Conservation (phyloP, 2,888 invertebrate genomes). For the Acronicta leporina region DNA sequence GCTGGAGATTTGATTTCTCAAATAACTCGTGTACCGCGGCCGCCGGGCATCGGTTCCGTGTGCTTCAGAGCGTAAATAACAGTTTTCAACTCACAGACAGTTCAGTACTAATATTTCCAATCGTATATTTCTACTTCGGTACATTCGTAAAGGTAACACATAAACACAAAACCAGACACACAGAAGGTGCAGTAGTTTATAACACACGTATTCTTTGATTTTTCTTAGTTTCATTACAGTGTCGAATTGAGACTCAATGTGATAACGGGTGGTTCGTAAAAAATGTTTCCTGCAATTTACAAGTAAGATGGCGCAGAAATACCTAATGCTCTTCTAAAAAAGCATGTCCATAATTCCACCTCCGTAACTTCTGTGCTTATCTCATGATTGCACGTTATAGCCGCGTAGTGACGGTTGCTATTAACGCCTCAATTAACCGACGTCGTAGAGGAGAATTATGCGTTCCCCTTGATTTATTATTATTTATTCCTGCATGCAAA, state of each 20-base stretch:
- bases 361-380: not conserved
- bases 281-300: too few species aligned
- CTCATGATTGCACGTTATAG: slow-evolving; percentile 2
- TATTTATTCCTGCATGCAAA: slow-evolving; percentile 59
- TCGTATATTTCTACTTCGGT: not conserved
- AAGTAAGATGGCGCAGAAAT: too few species aligned
- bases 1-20: not conserved
- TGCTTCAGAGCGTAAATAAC: not conserved
- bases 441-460: slow-evolving; percentile 54
- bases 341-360: too few species aligned
- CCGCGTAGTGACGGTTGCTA: slow-evolving; percentile 56
- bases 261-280: too few species aligned
- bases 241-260: too few species aligned
- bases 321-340: too few species aligned
- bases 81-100: not conserved
- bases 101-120: slow-evolving; percentile 10
- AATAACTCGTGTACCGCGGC: not conserved
- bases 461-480: slow-evolving; percentile 50
- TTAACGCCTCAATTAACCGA: slow-evolving; percentile 68
- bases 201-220: too few species aligned
- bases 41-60: not conserved
- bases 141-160: not conserved
- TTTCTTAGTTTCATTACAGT: too few species aligned
- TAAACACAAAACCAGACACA: not conserved
- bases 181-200: too few species aligned